Evolutionary conservation across 2,888 invertebrate species (phyloP).

Genomic region (Ennomos fuscantarius): DNA sequence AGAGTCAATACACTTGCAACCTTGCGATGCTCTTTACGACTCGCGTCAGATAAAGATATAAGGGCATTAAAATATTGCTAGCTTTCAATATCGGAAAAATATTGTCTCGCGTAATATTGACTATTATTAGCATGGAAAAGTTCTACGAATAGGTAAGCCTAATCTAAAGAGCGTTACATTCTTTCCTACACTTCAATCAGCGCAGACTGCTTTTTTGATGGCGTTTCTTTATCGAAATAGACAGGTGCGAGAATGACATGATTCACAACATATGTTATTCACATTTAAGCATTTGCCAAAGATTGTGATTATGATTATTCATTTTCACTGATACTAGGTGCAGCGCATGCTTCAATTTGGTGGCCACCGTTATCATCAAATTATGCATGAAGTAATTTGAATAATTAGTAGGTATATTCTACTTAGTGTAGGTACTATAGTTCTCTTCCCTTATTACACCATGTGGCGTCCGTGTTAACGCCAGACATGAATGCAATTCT

Average conservation of each 20-base stretch:
- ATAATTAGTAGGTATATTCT: not conserved
- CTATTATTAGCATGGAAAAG: slow-evolving; percentile 1
- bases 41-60: slow-evolving; percentile 81
- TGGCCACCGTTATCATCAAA: not conserved
- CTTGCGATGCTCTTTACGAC: slow-evolving; percentile 82
- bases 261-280: no score
- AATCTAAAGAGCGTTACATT: not conserved
- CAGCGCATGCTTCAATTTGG: no score
- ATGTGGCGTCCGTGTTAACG: not conserved
- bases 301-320: not conserved
- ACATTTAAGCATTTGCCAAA: not conserved
- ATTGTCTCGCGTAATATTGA: slow-evolving; percentile 21
- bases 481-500: slow-evolving; percentile 5
- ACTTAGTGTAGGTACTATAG: no score
- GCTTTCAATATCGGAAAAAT: slow-evolving; percentile 28
- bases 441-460: not conserved
- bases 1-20: slow-evolving; percentile 83
- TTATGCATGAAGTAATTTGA: not conserved
- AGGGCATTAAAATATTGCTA: slow-evolving; percentile 76
- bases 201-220: not conserved
- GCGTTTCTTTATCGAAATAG: not conserved
- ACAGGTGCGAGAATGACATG: no score
- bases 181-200: slow-evolving; percentile 7
- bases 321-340: no score
- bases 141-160: not conserved